Evolutionary conservation across 2,888 invertebrate species (phyloP).

Genomic region (Bombylius major): DNA sequence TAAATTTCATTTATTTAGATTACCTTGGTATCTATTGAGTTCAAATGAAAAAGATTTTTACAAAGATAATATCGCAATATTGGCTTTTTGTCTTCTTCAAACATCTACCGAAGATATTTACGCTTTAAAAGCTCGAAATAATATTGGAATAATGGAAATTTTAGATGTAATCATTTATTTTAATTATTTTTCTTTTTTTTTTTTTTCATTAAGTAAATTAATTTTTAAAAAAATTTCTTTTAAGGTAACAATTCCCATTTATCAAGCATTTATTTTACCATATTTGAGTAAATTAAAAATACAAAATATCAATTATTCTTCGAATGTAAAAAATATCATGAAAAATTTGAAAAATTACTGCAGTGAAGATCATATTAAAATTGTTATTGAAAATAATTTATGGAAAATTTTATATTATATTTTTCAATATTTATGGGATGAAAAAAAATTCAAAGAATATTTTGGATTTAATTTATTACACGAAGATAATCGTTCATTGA

Average conservation of each 20-base stretch:
- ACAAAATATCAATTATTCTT: not conserved
- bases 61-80: not conserved
- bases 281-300: not conserved
- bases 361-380: not conserved
- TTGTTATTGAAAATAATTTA: not conserved
- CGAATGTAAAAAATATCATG: not conserved
- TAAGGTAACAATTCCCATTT: not conserved
- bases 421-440: constrained; percentile 1
- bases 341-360: not conserved
- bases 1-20: not conserved
- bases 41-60: not conserved
- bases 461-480: not conserved
- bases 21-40: not conserved
- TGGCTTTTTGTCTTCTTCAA: not conserved
- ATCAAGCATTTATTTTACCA: not conserved
- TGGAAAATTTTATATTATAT: constrained; percentile 3
- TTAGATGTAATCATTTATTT: not conserved
- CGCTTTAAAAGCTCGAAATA: not conserved
- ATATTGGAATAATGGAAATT: not conserved
- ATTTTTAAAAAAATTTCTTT: not conserved
- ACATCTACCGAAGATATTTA: not conserved
- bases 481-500: not conserved
- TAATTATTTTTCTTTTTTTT: not conserved
- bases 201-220: not conserved
- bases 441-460: not conserved